Base-by-base conservation (phyloP, 2,113 vertebrate species). In the Pteronura brasiliensis region DNA sequence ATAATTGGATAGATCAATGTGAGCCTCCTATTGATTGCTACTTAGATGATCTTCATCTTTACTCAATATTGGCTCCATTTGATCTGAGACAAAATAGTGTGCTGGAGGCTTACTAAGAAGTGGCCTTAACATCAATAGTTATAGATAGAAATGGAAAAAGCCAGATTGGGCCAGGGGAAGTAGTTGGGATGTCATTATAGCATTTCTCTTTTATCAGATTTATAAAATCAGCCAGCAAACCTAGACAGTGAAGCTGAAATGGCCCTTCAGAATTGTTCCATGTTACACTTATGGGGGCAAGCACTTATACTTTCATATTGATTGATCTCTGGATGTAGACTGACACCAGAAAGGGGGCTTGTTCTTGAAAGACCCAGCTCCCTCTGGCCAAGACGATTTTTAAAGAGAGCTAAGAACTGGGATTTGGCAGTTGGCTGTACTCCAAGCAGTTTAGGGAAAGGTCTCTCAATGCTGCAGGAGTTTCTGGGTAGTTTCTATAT, bases 31-130 rank as follows among this genome's bases (percentile, higher is more conserved):
- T 42, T 39, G 74, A 91, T 87, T 81, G 82, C 18, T 76, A 20
- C 55, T 94, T 86, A 82, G 36, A 25, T 76, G 57, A 25, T 72
- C 65, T 90, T 96, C 65, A 29, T 91, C 31, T 91, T 96, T 91
- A 57, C 47, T 76, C 20, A 87, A 65, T 87, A 91, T 42, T 87
- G 31, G 87, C 8, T 59, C 74, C 29, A 9, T 92, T 91, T 76
- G 15, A 74, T 74, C 25, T 42, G 34, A 94, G 57, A 59, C 27
- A 76, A 59, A 82, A 88, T n/a, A 87, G 3, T 49, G 12, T 91
- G 27, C 83, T 49, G 11, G 36, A 74, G 15, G 7, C 57, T 67
- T 91, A 94, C 39, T 85, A 86, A 72, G 67, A 49, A 88, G 76
- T 69, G 36, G 25, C 67, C 36, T 67, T 61, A 25, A 81, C 55